Base-by-base conservation (phyloP, 2,113 vertebrate species). In the Proteles cristata region DNA sequence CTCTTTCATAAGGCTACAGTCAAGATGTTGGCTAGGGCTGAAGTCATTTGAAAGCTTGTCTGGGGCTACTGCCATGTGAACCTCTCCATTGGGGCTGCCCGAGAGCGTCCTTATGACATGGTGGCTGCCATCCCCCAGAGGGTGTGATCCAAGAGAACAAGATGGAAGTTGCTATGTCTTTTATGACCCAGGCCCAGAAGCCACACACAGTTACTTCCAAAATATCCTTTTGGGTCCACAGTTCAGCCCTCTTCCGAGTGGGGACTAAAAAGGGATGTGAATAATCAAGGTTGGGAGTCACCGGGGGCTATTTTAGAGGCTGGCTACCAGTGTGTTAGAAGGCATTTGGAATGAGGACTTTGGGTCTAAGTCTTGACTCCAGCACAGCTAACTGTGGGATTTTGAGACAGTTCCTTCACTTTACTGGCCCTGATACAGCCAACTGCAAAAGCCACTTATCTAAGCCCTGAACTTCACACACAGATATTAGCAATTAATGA, bases 401-500 rank as follows among this genome's bases (percentile, higher is more conserved):
- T 53, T 93, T 45, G 48, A 35, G 50, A 31, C 63, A 35, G 19
- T 85, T 68, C 55, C 45, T 74, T 81, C 2, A 0, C 15, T 82
- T 84, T 53, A 61, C 63, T 94, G 83, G 53, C 19, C 33, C 48
- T 90, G 69, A 61, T 80, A 82, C 14, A 66, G 39, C 33, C 90
- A 83, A 90, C 90, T 55, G 39, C 25, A 11, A 97, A 91, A 88
- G 50, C n/a, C 50, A 82, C 90, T 94, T 87, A 58, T 77, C 33
- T 83, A 71, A 83, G 35, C 50, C 79, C 79, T 86, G 23, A 35
- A 28, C 35, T 94, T 76, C 90, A 89, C 61, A 53, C 88, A 43
- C 19, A 45, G 39, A 79, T 28, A 77, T 69, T 73, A 88, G 45
- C 15, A 76, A 79, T 79, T 33, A 79, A 39, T 74, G 63, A 89